Base-by-base conservation (phyloP, 2,888 invertebrate genomes). In the Willowsia nigromaculata region DNA sequence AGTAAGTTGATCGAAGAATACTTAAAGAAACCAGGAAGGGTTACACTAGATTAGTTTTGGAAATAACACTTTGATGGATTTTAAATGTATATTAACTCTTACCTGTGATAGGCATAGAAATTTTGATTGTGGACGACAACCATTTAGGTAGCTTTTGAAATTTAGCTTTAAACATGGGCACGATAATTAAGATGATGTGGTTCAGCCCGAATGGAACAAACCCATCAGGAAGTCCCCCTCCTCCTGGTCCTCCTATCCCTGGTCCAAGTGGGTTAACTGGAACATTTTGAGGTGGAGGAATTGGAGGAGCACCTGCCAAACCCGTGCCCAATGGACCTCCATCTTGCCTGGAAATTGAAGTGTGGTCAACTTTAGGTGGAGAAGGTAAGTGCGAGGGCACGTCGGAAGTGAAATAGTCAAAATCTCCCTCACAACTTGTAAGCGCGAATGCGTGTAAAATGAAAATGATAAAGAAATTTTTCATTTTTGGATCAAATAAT, bases 71-170 rank as follows among this genome's bases (percentile, higher is more conserved):
- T 30, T 18, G 1, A 6, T 22, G 22, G n/a, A 53, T 33, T 53
- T 53, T 37, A 37, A 37, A 37, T 37, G 9, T 37, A 37, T 6
- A 37, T 53, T 18, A 5, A 40, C 74, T 5, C 6, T 11, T 85
- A 91, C 91, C 83, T 50, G 92, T 92, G 7, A 92, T 91, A 6
- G 92, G 92, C 56, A 92, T 65, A 6, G 91, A 90, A 13, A 92
- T 59, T 83, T 92, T 91, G 0, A 91, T 59, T 13, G 65, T 87
- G 0, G 91, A 91, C 4, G 80, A 71, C 30, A 90, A 27, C 91
- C 91, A 92, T 0, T 53, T 56, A 5, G 91, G 91, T 15, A 91
- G 82, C 40, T 87, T 65, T 13, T 76, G 85, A 9, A 88, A 53
- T 59, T 80, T 92, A 0, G 87, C 74, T 68, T 92, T 92, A 71